These are phyloP conservation scores for Lumbricus terrestris DNA, from an alignment of 2,888 invertebrate genomes.

Conservation along the genomic window DNA sequence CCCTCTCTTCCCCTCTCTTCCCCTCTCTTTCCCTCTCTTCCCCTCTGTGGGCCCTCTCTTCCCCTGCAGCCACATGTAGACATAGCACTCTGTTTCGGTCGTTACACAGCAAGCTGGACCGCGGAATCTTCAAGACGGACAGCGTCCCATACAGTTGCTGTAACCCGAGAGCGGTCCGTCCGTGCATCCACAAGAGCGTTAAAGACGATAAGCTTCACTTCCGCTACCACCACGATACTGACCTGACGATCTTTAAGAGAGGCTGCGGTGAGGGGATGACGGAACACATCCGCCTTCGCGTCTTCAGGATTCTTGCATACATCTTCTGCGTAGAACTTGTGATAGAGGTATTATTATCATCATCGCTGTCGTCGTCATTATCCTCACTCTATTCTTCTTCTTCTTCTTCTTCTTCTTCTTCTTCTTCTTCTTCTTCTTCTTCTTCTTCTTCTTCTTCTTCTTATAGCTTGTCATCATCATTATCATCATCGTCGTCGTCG, in stretches of 20 bases:
- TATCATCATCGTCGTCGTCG: too few species aligned
- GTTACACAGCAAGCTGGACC: background rate
- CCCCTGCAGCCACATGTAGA: too few species aligned
- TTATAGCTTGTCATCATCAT: background rate
- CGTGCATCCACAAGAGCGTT: conserved; percentile 29
- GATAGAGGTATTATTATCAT: background rate
- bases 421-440: background rate
- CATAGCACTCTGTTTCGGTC: background rate
- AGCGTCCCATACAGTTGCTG: conserved; percentile 35
- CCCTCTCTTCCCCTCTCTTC: too few species aligned
- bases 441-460: background rate
- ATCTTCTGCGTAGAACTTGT: background rate
- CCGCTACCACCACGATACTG: conserved; percentile 5
- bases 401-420: background rate
- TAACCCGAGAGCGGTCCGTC: conserved; percentile 4
- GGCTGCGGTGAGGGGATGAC: conserved; percentile 8
- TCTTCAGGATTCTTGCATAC: background rate
- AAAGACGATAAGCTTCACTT: background rate
- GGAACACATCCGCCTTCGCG: background rate
- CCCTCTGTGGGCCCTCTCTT: too few species aligned
- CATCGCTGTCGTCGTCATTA: background rate
- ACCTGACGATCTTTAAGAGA: conserved; percentile 18
- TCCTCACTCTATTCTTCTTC: background rate
- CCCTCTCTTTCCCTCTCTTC: too few species aligned
- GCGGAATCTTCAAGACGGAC: conserved; percentile 10